These are phyloP conservation scores for Saccopteryx bilineata DNA, from an alignment of 2,113 vertebrate genomes.

Conservation along the genomic window DNA sequence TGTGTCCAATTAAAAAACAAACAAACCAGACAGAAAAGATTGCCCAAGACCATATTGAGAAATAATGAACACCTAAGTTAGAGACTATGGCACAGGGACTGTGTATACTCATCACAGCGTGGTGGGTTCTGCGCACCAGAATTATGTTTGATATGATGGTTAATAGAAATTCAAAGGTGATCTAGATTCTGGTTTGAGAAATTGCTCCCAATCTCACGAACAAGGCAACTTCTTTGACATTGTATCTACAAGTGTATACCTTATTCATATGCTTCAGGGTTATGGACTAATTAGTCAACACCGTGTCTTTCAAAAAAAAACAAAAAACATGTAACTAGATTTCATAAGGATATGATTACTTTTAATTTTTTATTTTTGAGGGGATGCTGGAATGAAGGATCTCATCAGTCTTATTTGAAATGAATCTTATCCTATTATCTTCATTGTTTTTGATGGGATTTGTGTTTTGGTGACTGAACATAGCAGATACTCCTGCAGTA, in stretches of 20 bases:
- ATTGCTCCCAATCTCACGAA: not conserved
- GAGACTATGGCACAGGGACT: not conserved
- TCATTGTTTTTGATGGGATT: not conserved
- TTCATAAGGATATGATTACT: not conserved
- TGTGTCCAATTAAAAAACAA: not conserved
- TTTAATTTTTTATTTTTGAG: not conserved
- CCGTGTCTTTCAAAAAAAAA: not conserved
- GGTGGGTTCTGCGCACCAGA: not conserved
- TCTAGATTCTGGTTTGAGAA: not conserved
- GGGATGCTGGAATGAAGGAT: not conserved
- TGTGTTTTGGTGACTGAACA: not conserved
- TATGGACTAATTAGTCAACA: not conserved
- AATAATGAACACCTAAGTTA: not conserved
- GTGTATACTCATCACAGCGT: not conserved
- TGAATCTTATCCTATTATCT: not conserved
- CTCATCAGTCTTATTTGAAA: not conserved
- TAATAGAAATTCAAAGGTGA: slow-evolving; percentile 18
- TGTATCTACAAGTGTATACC: too few species aligned
- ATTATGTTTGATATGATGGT: not conserved
- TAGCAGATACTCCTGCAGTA: not conserved
- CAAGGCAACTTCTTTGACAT: not conserved
- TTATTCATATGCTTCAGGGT: not conserved
- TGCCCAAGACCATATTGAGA: not conserved
- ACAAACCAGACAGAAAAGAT: not conserved
- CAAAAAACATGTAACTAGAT: not conserved